A percentile compares a stretch with the other conserved stretches of the same genome.
These are phyloP conservation scores for Enteromius thamalakanensis DNA, from an alignment of 2,797 vertebrate species.

Conservation along the genomic window DNA sequence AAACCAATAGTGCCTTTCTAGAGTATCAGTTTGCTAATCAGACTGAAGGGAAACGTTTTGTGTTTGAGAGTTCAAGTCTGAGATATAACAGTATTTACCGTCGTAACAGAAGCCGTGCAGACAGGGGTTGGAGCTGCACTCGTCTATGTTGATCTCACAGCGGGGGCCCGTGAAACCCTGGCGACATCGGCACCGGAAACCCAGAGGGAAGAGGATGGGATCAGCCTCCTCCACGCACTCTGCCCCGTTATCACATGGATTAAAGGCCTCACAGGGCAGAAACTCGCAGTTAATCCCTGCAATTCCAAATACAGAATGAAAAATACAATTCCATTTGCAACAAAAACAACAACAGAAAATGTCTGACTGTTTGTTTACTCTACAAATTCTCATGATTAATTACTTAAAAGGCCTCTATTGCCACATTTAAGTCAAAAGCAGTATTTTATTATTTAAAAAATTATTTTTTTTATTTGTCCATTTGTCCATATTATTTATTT, in stretches of 20 bases:
- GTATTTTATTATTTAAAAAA: too few relatives aligned
- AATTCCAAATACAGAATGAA: constrained; percentile 55
- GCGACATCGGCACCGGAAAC: constrained; percentile 80
- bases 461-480: background rate
- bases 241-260: constrained; percentile 83
- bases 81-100: constrained; percentile 66
- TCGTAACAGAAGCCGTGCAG: constrained; percentile 84
- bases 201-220: constrained; percentile 76
- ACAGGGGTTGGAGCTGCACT: constrained; percentile 83
- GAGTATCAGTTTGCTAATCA: background rate
- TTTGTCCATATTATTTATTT: background rate
- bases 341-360: constrained; percentile 11
- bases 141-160: constrained; percentile 85
- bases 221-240: constrained; percentile 80
- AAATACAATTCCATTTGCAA: constrained; percentile 12
- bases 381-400: constrained; percentile 6
- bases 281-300: constrained; percentile 83
- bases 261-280: constrained; percentile 78
- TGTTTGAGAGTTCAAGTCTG: background rate
- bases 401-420: background rate
- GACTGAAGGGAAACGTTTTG: constrained; percentile 3
- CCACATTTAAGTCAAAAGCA: background rate
- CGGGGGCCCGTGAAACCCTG: constrained; percentile 79
- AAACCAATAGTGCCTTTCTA: constrained; percentile 11
- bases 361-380: background rate